Evolutionary conservation across 2,888 invertebrate genomes (phyloP), one percentile per base, ranked within the genome.

Genomic region (Netelia inedita): DNA sequence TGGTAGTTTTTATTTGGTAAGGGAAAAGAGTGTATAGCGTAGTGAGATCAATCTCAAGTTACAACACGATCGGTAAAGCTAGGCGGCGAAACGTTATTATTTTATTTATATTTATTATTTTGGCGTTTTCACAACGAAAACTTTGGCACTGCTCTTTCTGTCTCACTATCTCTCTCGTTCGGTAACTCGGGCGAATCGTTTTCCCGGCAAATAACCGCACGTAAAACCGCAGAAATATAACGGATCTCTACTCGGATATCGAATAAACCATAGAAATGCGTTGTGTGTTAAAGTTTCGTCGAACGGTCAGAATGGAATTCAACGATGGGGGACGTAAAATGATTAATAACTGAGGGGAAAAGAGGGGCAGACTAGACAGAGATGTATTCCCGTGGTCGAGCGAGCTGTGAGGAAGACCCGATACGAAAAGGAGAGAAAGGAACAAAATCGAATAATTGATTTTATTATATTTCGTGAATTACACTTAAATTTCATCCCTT

Each of bases 51-150:
- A 78, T 84, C 55, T 73, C 68, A 19, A 23, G 68, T 74, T 81
- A 55, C 75, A 75, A 69, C 68, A 69, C 68, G 63, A 76, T 83
- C 61, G 71, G 80, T 55, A 57, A 72, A 78, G 16, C 73, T 28
- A 78, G 66, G 73, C 50, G 50, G 73, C 53, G 50, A 72, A 71
- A 73, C 28, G 23, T 59, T 74, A 41, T 28, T 73, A 5, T 28
- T 28, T 28, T 28, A 28, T 78, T 79, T 50, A 53, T 72, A 72
- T 74, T 68, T 50, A 79, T 79, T 65, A 80, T 74, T 19, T 16
- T 79, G 63, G 74, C 81, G 74, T 41, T 65, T 71, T 69, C 57
- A 35, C 14, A 6, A 6, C 19, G 74, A 6, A 19, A 46, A 65
- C 68, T n/a, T 46, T 50, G 41, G n/a, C 21, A 14, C 28, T 3